Evolutionary conservation across 2,797 vertebrate species (phyloP).

Genomic region (Myripristis murdjan): DNA sequence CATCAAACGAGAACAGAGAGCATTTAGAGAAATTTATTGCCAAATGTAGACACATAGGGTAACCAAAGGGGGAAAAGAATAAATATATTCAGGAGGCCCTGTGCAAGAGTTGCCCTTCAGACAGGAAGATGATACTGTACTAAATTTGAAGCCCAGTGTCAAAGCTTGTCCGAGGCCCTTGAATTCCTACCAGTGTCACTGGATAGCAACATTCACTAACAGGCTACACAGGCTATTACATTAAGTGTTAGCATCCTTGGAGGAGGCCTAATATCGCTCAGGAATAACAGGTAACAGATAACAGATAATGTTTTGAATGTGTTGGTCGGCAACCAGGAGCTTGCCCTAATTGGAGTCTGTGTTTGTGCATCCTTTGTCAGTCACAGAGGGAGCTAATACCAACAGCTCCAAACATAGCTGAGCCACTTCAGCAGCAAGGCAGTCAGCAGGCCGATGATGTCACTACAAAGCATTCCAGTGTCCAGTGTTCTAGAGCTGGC

Average conservation of each 20-base stretch:
- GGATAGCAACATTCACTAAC: constrained; percentile 22
- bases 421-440: constrained; percentile 33
- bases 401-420: constrained; percentile 55
- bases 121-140: constrained; percentile 28
- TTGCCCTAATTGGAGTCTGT: neutral
- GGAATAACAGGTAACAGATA: no score
- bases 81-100: neutral
- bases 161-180: no score
- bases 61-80: no score
- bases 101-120: constrained; percentile 35
- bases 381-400: constrained; percentile 8
- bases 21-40: neutral
- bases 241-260: constrained; percentile 2
- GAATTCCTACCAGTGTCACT: neutral
- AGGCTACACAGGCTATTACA: constrained; percentile 31
- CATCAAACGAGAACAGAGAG: neutral
- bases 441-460: constrained; percentile 28
- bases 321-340: neutral
- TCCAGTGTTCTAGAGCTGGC: constrained; percentile 36
- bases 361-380: constrained; percentile 24
- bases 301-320: neutral
- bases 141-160: no score
- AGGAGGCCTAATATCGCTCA: neutral
- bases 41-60: neutral
- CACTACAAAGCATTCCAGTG: constrained; percentile 46